These are phyloP conservation scores for Eulemur macaco DNA, from an alignment of 2,113 vertebrate species.

Conservation along the genomic window DNA sequence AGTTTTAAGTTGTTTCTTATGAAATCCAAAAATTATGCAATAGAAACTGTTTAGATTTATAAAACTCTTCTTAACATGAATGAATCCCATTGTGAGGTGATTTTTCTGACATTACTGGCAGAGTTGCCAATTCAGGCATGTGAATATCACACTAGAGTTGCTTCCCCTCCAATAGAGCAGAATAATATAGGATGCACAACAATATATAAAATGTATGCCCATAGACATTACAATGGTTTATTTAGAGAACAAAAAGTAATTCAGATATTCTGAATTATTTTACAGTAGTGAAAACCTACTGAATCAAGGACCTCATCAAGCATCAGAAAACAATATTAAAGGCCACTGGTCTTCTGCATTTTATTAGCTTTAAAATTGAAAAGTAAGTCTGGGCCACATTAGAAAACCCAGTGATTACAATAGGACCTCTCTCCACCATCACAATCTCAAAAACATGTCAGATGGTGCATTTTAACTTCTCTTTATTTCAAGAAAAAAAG, in stretches of 20 bases:
- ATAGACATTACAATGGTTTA: background rate
- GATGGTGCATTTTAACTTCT: background rate
- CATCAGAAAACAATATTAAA: constrained; percentile 50
- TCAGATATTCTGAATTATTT: constrained; percentile 40
- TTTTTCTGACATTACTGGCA: background rate
- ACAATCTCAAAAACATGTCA: background rate
- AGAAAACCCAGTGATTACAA: background rate
- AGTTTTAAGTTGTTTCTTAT: constrained; percentile 1
- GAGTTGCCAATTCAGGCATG: background rate
- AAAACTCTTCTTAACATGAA: background rate
- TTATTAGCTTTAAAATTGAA: constrained; percentile 63
- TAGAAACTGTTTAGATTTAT: background rate
- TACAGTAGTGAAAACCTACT: background rate
- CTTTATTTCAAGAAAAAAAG: background rate
- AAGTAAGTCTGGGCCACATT: constrained; percentile 4
- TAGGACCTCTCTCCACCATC: background rate
- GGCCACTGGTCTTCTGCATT: constrained; percentile 29
- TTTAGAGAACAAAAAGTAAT: constrained; percentile 30
- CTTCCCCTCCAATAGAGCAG: background rate
- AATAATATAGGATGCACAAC: background rate
- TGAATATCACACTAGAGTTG: background rate
- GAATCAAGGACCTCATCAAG: constrained; percentile 13
- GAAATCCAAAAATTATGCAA: constrained; percentile 35
- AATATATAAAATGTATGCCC: background rate
- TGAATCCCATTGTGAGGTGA: background rate